Percentiles rank a stretch among this genome's conserved stretches.
Evolutionary conservation across 2,113 vertebrate species (phyloP).

Genomic region (Crotalus horridus): DNA sequence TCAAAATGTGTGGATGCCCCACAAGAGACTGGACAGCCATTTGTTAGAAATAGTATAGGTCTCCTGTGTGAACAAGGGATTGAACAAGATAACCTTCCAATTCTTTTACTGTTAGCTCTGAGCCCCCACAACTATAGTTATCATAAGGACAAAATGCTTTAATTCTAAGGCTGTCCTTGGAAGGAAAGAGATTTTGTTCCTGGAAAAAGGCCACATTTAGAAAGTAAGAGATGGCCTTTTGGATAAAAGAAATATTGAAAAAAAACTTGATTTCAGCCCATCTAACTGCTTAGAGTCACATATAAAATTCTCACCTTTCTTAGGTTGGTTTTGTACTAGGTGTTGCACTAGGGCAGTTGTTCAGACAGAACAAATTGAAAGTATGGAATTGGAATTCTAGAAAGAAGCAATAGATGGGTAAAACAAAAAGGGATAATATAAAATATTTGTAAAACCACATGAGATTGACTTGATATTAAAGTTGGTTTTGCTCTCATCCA

Average conservation of each 20-base stretch:
- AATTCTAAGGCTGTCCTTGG: not conserved
- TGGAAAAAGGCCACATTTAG: not conserved
- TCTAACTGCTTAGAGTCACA: not conserved
- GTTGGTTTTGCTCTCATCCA: not conserved
- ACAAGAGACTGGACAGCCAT: not conserved
- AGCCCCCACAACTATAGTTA: not conserved
- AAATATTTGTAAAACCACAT: not conserved
- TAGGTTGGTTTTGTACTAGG: not conserved
- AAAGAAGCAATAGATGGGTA: not conserved
- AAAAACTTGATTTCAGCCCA: not conserved
- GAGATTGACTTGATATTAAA: not conserved
- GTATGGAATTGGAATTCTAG: not conserved
- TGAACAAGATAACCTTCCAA: not conserved
- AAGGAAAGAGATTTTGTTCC: not conserved
- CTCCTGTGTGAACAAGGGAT: not conserved
- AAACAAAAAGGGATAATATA: not conserved
- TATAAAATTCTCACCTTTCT: not conserved
- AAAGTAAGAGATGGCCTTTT: not conserved
- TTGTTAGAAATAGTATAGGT: not conserved
- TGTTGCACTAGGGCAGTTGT: not conserved
- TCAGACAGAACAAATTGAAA: not conserved
- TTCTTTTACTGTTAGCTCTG: not conserved
- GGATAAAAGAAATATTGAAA: not conserved
- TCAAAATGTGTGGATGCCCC: not conserved
- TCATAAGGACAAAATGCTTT: not conserved